Conservation (phyloP, 2,888 invertebrate species). For the Chydorus sphaericus region DNA sequence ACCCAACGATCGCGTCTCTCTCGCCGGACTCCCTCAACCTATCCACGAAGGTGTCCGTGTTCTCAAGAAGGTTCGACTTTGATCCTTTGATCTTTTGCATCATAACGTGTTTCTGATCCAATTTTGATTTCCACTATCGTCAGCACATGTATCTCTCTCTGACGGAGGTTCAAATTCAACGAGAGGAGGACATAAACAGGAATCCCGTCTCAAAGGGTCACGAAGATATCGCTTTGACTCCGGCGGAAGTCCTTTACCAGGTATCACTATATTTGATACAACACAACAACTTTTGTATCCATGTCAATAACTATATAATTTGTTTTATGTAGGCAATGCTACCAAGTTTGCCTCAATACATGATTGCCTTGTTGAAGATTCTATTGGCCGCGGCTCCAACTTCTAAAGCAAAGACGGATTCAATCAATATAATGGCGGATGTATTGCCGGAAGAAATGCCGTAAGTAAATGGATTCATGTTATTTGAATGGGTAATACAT, state of each 20-base stretch:
- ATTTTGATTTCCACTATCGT: conserved; percentile 20
- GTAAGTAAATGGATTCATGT: conserved; percentile 32
- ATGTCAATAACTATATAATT: conserved; percentile 1
- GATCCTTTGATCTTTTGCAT: background rate
- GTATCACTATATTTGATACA: conserved; percentile 14
- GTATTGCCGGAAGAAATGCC: conserved; percentile 96
- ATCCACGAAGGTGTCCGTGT: conserved; percentile 92
- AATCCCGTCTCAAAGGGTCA: conserved; percentile 80
- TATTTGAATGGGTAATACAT: background rate
- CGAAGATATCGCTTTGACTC: conserved; percentile 58
- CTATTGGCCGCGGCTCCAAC: conserved; percentile 94
- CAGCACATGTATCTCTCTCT: conserved; percentile 88
- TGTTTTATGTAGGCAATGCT: conserved; percentile 49
- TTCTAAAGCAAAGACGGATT: conserved; percentile 95
- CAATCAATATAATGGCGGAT: conserved; percentile 96
- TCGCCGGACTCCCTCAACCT: conserved; percentile 89
- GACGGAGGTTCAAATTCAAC: conserved; percentile 77
- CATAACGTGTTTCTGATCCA: background rate
- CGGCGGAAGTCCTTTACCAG: conserved; percentile 77
- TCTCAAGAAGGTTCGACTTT: conserved; percentile 45
- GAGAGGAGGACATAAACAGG: conserved; percentile 78
- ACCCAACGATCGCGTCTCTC: conserved; percentile 60
- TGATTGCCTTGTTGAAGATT: conserved; percentile 93
- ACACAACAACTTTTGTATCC: background rate
- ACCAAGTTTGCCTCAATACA: conserved; percentile 90